Percentiles rank a stretch among this genome's conserved stretches.
phyloP scores from a whole-genome alignment of 92 coral and sea anemone species.

The Zoanthus solanderi region DNA sequence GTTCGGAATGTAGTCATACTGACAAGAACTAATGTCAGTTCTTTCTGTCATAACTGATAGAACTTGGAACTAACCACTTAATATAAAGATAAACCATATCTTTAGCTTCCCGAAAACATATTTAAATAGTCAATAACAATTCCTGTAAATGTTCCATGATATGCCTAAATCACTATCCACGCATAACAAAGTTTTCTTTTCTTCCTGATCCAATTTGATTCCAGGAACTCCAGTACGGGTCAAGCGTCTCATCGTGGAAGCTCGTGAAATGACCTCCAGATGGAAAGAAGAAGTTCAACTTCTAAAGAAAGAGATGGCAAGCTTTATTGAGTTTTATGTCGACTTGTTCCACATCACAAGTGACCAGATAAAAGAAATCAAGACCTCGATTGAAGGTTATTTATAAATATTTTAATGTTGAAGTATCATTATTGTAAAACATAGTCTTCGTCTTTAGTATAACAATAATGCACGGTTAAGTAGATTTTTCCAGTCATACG shows the following conservation, averaged over 20 bases:
- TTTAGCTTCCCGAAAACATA: neutral
- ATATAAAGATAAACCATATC: neutral
- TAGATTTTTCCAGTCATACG: no score
- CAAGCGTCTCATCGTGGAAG: constrained; percentile 50
- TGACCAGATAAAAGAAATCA: constrained; percentile 17
- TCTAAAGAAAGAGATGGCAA: constrained; percentile 54
- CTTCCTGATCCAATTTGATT: neutral
- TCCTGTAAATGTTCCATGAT: neutral
- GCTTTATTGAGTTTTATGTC: constrained; percentile 46
- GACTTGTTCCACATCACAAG: constrained; percentile 11
- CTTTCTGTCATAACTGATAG: neutral
- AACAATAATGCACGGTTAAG: no score
- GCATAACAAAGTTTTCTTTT: neutral
- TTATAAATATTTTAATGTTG: neutral
- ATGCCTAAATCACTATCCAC: neutral
- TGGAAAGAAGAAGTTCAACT: constrained; percentile 61
- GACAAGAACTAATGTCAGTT: neutral
- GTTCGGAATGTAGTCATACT: neutral
- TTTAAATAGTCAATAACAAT: neutral
- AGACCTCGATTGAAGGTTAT: neutral
- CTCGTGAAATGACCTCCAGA: constrained; percentile 49
- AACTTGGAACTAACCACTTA: neutral
- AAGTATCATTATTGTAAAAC: neutral
- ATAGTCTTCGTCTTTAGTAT: no score
- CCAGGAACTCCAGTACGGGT: constrained; percentile 57